Base-by-base conservation (phyloP, 2,113 vertebrate species). In the Elgaria multicarinata region DNA sequence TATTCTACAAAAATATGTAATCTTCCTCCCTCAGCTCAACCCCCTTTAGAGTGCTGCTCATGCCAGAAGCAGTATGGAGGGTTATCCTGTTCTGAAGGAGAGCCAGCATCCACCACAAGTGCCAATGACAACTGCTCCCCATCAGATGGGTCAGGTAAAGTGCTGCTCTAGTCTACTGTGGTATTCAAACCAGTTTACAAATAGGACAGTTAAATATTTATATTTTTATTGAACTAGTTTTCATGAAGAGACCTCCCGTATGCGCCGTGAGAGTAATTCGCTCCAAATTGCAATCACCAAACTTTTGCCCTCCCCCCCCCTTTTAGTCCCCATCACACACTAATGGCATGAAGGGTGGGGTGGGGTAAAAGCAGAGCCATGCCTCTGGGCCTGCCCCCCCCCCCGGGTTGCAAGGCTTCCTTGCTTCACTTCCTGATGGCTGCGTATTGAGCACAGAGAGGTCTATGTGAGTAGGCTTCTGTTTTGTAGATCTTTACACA, bases 21-120 rank as follows among this genome's bases (percentile, higher is more conserved):
- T n/a, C 2, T 7, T 66, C 33, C 20, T 89, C 18, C 42, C n/a
- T 44, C 10, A 62, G 18, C 16, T 22, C 16, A 62, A 10, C 58
- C 13, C 42, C 53, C 93, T n/a, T 86, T 92, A 99, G 99, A 91
- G 28, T 98, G 97, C 95, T 98, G 98, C 92, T 97, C 97, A 33
- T 98, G 98, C 95, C 96, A 96, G 71, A 81, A 95, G 92, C 94
- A 92, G 90, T 97, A 97, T 81, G 96, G 96, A 91, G 95, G 95
- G 71, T 84, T 97, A 50, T 83, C 89, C 88, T 97, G 97, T 90
- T 31, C 95, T 82, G 92, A 94, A 82, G 93, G 96, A 83, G 96
- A 98, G 94, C 96, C 95, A 53, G 93, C 92, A 66, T 93, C 93
- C 91, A 95, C 87, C 74, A 53, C 87, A 71, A 97, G 91, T 90